Evolutionary conservation across 2,888 invertebrate species (phyloP).

Genomic region (Mimumesa dahlbomi): DNA sequence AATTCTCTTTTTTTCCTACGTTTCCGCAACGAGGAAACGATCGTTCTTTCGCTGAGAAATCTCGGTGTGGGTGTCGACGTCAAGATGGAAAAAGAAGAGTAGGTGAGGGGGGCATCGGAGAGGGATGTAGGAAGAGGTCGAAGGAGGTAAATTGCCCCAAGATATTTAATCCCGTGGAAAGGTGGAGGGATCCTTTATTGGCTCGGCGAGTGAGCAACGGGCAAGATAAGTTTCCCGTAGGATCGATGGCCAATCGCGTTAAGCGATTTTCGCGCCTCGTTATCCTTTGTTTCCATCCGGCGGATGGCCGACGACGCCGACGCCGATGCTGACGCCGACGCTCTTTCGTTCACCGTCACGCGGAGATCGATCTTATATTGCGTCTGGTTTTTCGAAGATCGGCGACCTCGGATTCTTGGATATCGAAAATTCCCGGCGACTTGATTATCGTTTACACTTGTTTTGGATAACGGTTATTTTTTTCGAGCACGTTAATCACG

Average conservation of each 20-base stretch:
- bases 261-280: conserved; percentile 78
- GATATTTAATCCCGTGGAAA: conserved; percentile 75
- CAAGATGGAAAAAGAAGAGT: conserved; percentile 38
- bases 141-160: conserved; percentile 74
- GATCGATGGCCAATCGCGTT: conserved; percentile 77
- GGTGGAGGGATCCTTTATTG: conserved; percentile 75
- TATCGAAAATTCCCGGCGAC: conserved; percentile 24
- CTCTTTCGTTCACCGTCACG: conserved; percentile 29
- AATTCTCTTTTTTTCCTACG: conserved; percentile 22
- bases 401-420: conserved; percentile 45
- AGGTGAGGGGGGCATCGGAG: conserved; percentile 9
- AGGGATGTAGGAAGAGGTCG: conserved; percentile 40
- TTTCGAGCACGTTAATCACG: too few relatives aligned
- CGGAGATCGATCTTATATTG: conserved; percentile 46
- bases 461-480: too few relatives aligned
- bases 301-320: conserved; percentile 36
- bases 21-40: conserved; percentile 36
- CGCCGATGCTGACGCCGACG: conserved; percentile 26
- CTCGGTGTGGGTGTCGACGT: conserved; percentile 58
- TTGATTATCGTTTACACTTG: too few relatives aligned
- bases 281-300: conserved; percentile 71
- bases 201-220: conserved; percentile 68
- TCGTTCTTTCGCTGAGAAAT: conserved; percentile 56
- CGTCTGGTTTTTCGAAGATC: conserved; percentile 17
- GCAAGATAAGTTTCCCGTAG: conserved; percentile 68